Evolutionary conservation across 2,113 vertebrate species (phyloP).

Genomic region (Entomyzon cyanotis): DNA sequence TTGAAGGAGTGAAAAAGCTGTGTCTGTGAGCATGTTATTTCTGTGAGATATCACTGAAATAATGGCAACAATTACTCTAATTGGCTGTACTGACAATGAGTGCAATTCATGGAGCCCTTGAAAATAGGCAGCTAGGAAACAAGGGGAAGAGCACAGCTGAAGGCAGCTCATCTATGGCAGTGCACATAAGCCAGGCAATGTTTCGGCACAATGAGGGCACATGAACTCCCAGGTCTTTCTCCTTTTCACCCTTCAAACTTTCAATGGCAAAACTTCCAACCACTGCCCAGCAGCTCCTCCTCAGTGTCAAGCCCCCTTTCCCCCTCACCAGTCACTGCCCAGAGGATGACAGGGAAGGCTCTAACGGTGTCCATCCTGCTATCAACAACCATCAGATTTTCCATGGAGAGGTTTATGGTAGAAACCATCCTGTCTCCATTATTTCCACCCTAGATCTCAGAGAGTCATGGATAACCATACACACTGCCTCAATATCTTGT

Average conservation of each 20-base stretch:
- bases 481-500: background rate
- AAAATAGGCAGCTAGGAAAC: slow-evolving; percentile 11
- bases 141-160: background rate
- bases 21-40: slow-evolving; percentile 1
- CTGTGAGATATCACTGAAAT: slow-evolving; percentile 15
- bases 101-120: background rate
- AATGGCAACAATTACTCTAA: slow-evolving; percentile 33
- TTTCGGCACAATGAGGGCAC: background rate
- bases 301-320: background rate
- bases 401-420: background rate
- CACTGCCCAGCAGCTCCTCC: background rate
- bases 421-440: background rate
- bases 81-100: slow-evolving; percentile 13
- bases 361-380: background rate
- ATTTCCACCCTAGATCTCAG: background rate
- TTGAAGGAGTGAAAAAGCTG: slow-evolving; percentile 2
- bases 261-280: background rate
- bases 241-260: background rate
- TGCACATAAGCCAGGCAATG: background rate
- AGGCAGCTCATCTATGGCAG: background rate
- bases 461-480: background rate
- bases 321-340: too few relatives aligned
- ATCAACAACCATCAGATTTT: background rate
- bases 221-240: background rate
- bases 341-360: background rate